phyloP scores from a whole-genome alignment of 2,888 invertebrate species.

The Acanthococcus lagerstroemiae region DNA sequence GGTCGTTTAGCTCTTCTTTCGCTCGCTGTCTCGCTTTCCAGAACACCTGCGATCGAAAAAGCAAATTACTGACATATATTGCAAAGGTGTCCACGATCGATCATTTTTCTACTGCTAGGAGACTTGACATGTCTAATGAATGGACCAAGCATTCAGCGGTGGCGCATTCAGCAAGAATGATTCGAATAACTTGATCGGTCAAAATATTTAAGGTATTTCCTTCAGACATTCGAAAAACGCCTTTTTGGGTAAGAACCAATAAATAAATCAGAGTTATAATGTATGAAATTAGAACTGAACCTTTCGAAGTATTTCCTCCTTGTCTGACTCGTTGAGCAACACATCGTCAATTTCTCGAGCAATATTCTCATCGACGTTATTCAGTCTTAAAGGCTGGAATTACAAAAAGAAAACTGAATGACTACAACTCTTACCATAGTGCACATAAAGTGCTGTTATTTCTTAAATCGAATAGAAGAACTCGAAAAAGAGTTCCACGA shows the following conservation, averaged over 20 bases:
- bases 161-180: no score
- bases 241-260: no score
- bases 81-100: neutral
- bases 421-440: neutral
- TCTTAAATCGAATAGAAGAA: neutral
- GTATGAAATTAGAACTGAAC: no score
- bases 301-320: slow-evolving; percentile 77
- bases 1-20: slow-evolving; percentile 67
- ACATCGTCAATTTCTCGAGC: slow-evolving; percentile 84
- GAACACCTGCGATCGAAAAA: slow-evolving; percentile 50
- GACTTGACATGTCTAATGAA: no score
- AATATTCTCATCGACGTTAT: slow-evolving; percentile 73
- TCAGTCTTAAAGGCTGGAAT: slow-evolving; percentile 64
- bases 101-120: no score
- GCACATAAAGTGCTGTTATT: neutral
- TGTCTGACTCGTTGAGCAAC: slow-evolving; percentile 70
- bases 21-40: slow-evolving; percentile 77
- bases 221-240: no score
- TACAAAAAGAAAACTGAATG: slow-evolving; percentile 31
- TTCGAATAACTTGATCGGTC: no score
- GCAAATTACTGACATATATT: neutral
- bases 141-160: no score
- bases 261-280: no score
- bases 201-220: no score
- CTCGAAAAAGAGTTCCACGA: neutral